These are phyloP conservation scores for Heterotilapia buettikoferi DNA, from an alignment of 2,113 vertebrate genomes.

Conservation along the genomic window DNA sequence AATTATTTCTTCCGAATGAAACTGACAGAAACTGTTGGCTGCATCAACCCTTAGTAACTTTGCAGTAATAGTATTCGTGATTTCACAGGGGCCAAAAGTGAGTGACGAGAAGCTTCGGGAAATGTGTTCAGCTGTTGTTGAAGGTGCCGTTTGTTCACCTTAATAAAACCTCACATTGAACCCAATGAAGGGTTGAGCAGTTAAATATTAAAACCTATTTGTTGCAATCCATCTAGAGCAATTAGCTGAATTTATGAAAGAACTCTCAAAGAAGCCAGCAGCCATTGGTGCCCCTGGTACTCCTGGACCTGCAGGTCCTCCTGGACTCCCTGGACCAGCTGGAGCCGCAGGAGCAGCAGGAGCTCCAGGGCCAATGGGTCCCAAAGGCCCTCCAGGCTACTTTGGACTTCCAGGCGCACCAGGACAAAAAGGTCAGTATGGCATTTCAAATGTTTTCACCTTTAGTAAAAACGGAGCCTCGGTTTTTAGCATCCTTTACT, in stretches of 20 bases:
- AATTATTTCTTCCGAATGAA: background rate
- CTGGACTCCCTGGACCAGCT: conserved; percentile 62
- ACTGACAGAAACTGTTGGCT: background rate
- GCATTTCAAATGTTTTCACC: background rate
- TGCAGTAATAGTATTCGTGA: background rate
- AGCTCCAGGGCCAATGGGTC: conserved; percentile 51
- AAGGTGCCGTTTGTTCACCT: conserved; percentile 53
- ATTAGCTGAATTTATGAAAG: conserved; percentile 71
- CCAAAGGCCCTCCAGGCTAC: conserved; percentile 71
- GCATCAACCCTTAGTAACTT: background rate
- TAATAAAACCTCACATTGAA: background rate
- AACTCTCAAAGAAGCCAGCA: conserved; percentile 68
- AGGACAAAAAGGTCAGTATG: conserved; percentile 68
- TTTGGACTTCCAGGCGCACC: conserved; percentile 72
- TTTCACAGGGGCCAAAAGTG: conserved; percentile 70
- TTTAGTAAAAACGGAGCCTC: background rate
- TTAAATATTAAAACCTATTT: background rate
- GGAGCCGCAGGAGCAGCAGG: conserved; percentile 62
- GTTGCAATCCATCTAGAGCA: conserved; percentile 57
- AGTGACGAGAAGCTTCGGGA: conserved; percentile 71
- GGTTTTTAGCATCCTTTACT: background rate
- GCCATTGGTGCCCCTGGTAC: conserved; percentile 64
- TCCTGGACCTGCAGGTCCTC: conserved; percentile 61
- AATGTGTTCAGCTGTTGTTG: conserved; percentile 72
- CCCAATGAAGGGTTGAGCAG: background rate